Conservation (phyloP, 1,140 invertebrate genomes). For the Papilio polytes region DNA sequence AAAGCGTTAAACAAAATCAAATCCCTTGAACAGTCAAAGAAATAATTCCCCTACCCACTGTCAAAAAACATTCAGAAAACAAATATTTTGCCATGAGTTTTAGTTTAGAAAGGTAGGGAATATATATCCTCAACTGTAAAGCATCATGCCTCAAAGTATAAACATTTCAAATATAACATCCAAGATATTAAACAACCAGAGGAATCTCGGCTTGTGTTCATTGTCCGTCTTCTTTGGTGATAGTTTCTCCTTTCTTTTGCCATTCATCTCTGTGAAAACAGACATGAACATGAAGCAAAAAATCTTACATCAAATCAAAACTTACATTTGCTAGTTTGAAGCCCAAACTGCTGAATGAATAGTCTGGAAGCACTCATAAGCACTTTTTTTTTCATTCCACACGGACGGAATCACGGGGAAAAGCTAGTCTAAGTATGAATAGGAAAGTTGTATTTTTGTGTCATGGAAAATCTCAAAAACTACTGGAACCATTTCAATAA, state of each 20-base stretch:
- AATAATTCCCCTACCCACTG: background rate
- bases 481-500: too few relatives aligned
- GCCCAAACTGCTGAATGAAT: too few relatives aligned
- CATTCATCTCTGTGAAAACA: conserved; percentile 49
- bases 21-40: background rate
- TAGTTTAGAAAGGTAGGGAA: too few relatives aligned
- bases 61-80: background rate
- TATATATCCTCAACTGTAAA: background rate
- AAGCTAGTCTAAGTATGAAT: too few relatives aligned
- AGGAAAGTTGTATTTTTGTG: too few relatives aligned
- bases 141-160: conserved; percentile 47
- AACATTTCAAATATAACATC: conserved; percentile 71
- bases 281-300: background rate
- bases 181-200: conserved; percentile 60
- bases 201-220: conserved; percentile 57
- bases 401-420: too few relatives aligned
- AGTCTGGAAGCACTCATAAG: too few relatives aligned
- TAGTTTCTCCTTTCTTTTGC: conserved; percentile 45
- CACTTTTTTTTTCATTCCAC: too few relatives aligned
- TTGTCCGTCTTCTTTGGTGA: conserved; percentile 47
- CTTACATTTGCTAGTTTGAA: too few relatives aligned
- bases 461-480: too few relatives aligned
- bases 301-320: too few relatives aligned
- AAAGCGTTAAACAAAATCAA: background rate
- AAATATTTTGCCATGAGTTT: too few relatives aligned